Base-by-base conservation (phyloP, 2,797 vertebrate genomes). In the Aplochiton taeniatus region DNA sequence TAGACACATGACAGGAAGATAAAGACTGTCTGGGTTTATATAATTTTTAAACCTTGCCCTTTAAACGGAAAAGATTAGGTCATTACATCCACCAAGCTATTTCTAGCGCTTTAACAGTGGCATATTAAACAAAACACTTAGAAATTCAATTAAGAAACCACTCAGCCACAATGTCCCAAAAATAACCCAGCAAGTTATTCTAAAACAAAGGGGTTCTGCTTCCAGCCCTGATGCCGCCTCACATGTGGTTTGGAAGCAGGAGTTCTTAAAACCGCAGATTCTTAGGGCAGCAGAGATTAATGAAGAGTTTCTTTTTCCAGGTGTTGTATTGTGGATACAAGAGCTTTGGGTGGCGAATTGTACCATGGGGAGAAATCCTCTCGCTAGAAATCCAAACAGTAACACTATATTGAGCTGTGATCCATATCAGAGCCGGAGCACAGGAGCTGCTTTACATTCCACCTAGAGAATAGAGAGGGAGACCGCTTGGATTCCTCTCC, bases 251-350 rank as follows among this genome's bases (percentile, higher is more conserved):
- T 77, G 80, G 82, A 87, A 88, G 85, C 76, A 76, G 85, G 71
- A 75, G 76, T 69, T 80, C 83, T 84, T 89, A 82, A 90, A 90
- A 87, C 86, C 82, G 49, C 64, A 84, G 87, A 86, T 88, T 88
- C 74, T 87, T 63, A 75, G 76, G 82, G 85, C 81, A 78, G 84
- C 66, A 13, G 75, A 90, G 91, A 91, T 91, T 91, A 92, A 91
- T 88, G 89, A 85, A 86, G 76, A 81, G 82, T 84, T 88, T 92
- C 91, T 93, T 92, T 93, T 92, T 92, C 89, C 91, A 93, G 91
- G 91, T 92, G 91, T 92, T 90, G 86, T 91, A 89, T 90, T 93
- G 91, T 92, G 91, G 90, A 92, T 90, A 90, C 89, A 92, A 90
- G 88, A 89, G 89, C 87, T 93, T 91, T 90, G 74, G 78, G 76